A percentile compares a stretch with the other conserved stretches of the same genome.
Conservation (phyloP, 1,140 invertebrate genomes). For the Atta texana region DNA sequence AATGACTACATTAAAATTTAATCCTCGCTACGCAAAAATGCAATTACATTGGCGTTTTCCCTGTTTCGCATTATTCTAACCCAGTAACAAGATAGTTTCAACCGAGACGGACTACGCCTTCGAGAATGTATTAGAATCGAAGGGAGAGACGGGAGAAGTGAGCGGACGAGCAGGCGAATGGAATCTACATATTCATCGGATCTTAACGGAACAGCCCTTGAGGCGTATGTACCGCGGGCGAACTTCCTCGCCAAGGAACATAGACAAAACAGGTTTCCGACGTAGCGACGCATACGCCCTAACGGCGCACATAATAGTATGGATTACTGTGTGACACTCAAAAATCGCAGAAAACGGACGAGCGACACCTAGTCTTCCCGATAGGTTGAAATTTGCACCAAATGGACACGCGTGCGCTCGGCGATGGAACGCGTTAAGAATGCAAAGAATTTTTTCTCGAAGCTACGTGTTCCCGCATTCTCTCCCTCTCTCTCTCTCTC, state of each 20-base stretch:
- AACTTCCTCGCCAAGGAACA: slow-evolving; percentile 66
- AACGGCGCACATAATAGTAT: slow-evolving; percentile 24
- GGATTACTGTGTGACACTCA: slow-evolving; percentile 1
- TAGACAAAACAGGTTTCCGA: slow-evolving; percentile 64
- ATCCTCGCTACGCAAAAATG: background rate
- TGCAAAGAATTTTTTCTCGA: slow-evolving; percentile 69
- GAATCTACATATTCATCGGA: slow-evolving; percentile 77
- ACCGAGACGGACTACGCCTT: background rate
- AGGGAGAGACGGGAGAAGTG: slow-evolving; percentile 27
- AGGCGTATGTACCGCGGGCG: slow-evolving; percentile 63
- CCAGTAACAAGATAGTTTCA: slow-evolving; percentile 48
- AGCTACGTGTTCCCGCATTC: background rate
- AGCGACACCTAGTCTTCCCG: slow-evolving; percentile 3
- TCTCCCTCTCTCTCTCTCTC: background rate
- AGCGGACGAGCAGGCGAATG: slow-evolving; percentile 61
- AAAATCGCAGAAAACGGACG: slow-evolving; percentile 41
- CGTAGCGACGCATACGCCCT: slow-evolving; percentile 26
- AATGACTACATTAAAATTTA: slow-evolving; percentile 4
- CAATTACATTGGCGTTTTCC: slow-evolving; percentile 10
- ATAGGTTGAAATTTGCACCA: slow-evolving; percentile 12
- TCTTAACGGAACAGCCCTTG: slow-evolving; percentile 71
- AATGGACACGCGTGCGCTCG: background rate
- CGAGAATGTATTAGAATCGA: slow-evolving; percentile 47
- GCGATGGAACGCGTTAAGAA: slow-evolving; percentile 65
- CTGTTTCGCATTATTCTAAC: slow-evolving; percentile 26